Percentiles rank a stretch among this genome's conserved stretches.
phyloP scores from a whole-genome alignment of 2,113 vertebrate species.

The Thalassoma bifasciatum region DNA sequence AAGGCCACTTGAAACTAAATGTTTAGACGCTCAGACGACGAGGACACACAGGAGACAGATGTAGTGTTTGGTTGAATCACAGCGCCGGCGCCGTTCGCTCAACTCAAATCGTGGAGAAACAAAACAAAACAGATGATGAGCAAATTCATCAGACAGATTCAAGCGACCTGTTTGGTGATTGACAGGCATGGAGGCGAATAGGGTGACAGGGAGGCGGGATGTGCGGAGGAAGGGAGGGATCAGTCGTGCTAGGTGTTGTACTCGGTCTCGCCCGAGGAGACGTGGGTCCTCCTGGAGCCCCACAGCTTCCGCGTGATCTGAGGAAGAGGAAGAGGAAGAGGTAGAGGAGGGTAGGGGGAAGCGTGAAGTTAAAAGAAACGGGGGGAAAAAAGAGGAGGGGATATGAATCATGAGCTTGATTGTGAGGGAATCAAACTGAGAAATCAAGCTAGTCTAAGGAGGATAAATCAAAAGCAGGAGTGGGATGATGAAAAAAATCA shows the following conservation, averaged over 20 bases:
- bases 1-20: conserved; percentile 73
- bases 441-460: conserved; percentile 31
- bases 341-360: conserved; percentile 40
- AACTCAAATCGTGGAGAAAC: conserved; percentile 32
- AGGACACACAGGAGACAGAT: neutral
- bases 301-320: conserved; percentile 98
- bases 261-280: conserved; percentile 95
- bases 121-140: neutral
- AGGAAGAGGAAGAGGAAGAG: conserved; percentile 65
- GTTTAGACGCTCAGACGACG: conserved; percentile 8
- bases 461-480: conserved; percentile 35
- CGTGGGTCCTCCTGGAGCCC: conserved; percentile 97
- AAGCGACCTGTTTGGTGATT: conserved; percentile 7
- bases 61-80: conserved; percentile 3
- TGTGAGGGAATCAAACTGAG: conserved; percentile 15
- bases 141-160: conserved; percentile 13
- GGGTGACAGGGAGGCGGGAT: conserved; percentile 55
- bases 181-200: conserved; percentile 11
- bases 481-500: conserved; percentile 14
- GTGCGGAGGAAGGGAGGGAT: conserved; percentile 17
- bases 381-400: conserved; percentile 24
- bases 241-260: conserved; percentile 87
- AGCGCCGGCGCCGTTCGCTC: conserved; percentile 73
- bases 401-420: conserved; percentile 73
- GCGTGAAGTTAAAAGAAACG: conserved; percentile 55